These are phyloP conservation scores for Neelides sp. DNA, from an alignment of 1,140 invertebrate genomes.

Conservation along the genomic window DNA sequence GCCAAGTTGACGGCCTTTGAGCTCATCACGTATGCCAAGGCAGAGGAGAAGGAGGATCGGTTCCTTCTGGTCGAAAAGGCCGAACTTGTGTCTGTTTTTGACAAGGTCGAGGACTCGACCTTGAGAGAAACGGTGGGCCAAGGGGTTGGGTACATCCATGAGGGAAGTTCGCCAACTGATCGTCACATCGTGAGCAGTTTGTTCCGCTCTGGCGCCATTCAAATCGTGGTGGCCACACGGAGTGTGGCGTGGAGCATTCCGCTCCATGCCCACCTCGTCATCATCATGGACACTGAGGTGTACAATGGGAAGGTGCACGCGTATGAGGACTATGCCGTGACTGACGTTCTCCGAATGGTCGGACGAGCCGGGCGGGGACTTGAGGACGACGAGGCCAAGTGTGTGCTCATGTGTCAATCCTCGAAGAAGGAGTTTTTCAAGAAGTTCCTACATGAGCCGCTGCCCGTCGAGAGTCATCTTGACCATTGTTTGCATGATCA, in stretches of 20 bases:
- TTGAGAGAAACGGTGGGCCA: conserved; percentile 73
- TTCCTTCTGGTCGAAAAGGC: conserved; percentile 82
- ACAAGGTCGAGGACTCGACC: conserved; percentile 42
- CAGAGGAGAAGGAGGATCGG: conserved; percentile 65
- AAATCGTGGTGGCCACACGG: conserved; percentile 77
- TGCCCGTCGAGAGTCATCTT: conserved; percentile 94
- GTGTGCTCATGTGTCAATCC: conserved; percentile 90
- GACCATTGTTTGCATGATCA: conserved; percentile 97
- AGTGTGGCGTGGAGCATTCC: conserved; percentile 85
- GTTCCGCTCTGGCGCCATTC: conserved; percentile 83
- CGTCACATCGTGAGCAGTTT: conserved; percentile 79
- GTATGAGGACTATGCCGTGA: conserved; percentile 94
- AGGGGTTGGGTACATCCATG: conserved; percentile 95
- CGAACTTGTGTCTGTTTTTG: conserved; percentile 37
- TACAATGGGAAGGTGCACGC: conserved; percentile 79
- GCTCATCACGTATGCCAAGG: conserved; percentile 79
- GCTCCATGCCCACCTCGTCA: conserved; percentile 76
- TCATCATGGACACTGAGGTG: conserved; percentile 94
- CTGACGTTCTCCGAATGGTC: conserved; percentile 95
- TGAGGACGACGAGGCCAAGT: conserved; percentile 87
- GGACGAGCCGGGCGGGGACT: conserved; percentile 78
- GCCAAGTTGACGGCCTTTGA: conserved; percentile 88
- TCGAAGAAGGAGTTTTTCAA: conserved; percentile 99
- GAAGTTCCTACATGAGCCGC: conserved; percentile 93
- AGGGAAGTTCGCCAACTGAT: conserved; percentile 74